Evolutionary conservation across 2,797 vertebrate genomes (phyloP), one percentile per base, ranked within the genome.

Genomic region (Cyprinodon diabolis): DNA sequence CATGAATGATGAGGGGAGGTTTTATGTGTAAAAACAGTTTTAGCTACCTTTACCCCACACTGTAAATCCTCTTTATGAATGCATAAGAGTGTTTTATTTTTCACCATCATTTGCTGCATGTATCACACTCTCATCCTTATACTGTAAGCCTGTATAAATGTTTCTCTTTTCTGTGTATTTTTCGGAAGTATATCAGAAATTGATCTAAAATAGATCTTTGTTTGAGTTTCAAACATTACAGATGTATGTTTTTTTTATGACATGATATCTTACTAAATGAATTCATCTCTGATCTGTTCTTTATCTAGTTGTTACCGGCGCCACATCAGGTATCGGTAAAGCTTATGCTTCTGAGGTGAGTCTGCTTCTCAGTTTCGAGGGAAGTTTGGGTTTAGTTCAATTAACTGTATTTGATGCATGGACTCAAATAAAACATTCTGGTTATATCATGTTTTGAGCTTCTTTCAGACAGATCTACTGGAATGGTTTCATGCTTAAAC

Each of bases 261-360:
- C 13, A n/a, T 45, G 10, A 43, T 19, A 21, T 17, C 14, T 6
- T 62, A 19, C 15, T 19, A 52, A 35, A 30, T 54, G 7, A 6
- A 14, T 40, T 35, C 3, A 6, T 75, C 9, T 69, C n/a, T 72
- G 21, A 13, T 79, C 25, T 83, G 19, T 86, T 12, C 19, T 77
- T 72, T 68, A 17, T 75, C 14, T 71, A 96, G 96, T 96, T 85
- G 93, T 96, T 43, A 96, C 96, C 2, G 95, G 96, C 66, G 93
- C 95, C 49, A 96, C 95, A 0, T 89, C 90, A 14, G 95, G 95
- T 7, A 96, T 96, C 10, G 95, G 96, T 54, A 94, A 82, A 86
- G 94, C 94, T 25, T 97, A 95, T 13, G 94, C 95, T 5, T 66
- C 62, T 0, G 94, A 97, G 94, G 95, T 96, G 79, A 94, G 91